Percentiles rank a stretch among this genome's conserved stretches.
phyloP scores from a whole-genome alignment of 2,113 vertebrate genomes.

The Hippoglossus stenolepis region DNA sequence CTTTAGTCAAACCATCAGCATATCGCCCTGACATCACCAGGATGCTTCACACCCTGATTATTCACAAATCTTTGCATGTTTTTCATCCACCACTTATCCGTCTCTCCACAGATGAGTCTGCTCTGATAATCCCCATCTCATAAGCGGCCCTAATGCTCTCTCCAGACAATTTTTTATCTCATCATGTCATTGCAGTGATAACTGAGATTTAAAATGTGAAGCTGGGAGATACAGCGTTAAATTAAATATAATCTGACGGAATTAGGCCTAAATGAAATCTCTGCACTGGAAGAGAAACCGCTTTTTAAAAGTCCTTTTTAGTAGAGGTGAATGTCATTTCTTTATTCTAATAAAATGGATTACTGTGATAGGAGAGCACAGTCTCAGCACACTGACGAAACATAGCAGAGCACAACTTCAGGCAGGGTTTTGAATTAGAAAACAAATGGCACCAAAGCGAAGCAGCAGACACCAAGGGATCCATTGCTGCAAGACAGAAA shows the following conservation, averaged over 20 bases:
- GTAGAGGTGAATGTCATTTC: constrained; percentile 7
- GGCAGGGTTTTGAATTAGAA: constrained; percentile 27
- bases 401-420: constrained; percentile 21
- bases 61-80: constrained; percentile 7
- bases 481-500: constrained; percentile 62
- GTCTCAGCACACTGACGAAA: neutral
- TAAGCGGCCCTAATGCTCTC: constrained; percentile 61
- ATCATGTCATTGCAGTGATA: constrained; percentile 50
- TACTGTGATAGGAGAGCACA: neutral
- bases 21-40: neutral
- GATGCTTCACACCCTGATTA: constrained; percentile 14
- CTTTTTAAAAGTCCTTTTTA: constrained; percentile 13
- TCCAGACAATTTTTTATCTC: constrained; percentile 51
- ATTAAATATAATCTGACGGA: constrained; percentile 17
- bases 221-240: constrained; percentile 22
- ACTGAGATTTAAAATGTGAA: constrained; percentile 28
- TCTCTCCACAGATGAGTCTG: constrained; percentile 49
- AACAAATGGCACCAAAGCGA: constrained; percentile 33
- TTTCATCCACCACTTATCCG: constrained; percentile 39
- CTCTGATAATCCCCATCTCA: constrained; percentile 63
- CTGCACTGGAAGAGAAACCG: constrained; percentile 13
- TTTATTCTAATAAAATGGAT: neutral
- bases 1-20: constrained; percentile 17
- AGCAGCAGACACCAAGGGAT: constrained; percentile 35
- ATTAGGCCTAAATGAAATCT: constrained; percentile 29